Evolutionary conservation across 2,888 invertebrate genomes (phyloP), one percentile per base, ranked within the genome.

Genomic region (Mantis religiosa): DNA sequence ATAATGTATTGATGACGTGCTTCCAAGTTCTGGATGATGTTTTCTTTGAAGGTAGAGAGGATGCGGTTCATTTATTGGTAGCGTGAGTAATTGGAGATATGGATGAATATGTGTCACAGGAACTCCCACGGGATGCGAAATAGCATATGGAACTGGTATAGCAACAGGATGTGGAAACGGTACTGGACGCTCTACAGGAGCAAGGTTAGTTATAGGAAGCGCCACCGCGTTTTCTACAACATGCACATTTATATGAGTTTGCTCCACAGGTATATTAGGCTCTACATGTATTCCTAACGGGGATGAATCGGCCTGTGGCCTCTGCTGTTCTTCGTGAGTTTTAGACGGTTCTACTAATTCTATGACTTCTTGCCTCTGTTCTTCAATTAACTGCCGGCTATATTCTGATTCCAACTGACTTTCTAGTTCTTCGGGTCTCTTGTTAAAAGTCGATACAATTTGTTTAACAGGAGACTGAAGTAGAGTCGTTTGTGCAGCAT

Each of bases 121-220:
- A n/a, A 90, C 90, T n/a, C 87, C 85, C 6, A 90, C 87, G 8
- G 90, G 89, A 71, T 91, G 91, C 0, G 91, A 90, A 15, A 93
- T 91, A 3, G 92, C 91, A 88, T 91, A 91, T 1, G 91, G 92
- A 4, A 92, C 91, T 12, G 94, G 94, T 91, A 12, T 93, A 92
- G 93, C 92, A 91, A 92, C 93, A 0, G 93, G 94, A 84, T 91
- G 91, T 95, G 94, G 94, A 3, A 94, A 93, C 89, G 92, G 92
- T 89, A 94, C 94, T 0, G 93, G 93, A 0, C 92, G 92, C 91
- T 93, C 93, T 0, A 93, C 91, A 82, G 92, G 84, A 8, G 90
- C 90, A 7, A 90, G 87, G 84, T 90, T 91, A 12, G 91, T 90
- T 25, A 91, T 90, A 82, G 90, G 89, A 82, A 94, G 93, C 84